Evolutionary conservation across 1,140 invertebrate genomes (phyloP).

Genomic region (Nautilus pompilius): DNA sequence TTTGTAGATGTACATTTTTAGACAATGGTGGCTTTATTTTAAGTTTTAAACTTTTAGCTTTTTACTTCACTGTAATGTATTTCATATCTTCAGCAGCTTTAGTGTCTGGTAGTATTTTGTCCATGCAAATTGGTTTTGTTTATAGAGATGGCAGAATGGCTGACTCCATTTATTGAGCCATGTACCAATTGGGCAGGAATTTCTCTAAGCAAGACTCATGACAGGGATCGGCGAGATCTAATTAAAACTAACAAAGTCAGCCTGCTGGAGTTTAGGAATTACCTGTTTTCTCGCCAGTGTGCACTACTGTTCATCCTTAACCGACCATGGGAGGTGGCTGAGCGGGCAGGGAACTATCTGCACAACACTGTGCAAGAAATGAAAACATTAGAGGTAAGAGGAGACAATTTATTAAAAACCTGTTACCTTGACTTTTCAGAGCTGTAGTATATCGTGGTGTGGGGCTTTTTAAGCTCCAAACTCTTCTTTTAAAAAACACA

Average conservation of each 20-base stretch:
- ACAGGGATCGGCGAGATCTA: slow-evolving; percentile 67
- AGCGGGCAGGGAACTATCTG: slow-evolving; percentile 79
- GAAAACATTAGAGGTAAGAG: slow-evolving; percentile 71
- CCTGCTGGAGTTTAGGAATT: slow-evolving; percentile 87
- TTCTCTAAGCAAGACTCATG: slow-evolving; percentile 67
- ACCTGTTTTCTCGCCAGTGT: slow-evolving; percentile 90
- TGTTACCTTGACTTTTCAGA: too few relatives aligned
- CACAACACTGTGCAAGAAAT: slow-evolving; percentile 80
- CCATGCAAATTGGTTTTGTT: slow-evolving; percentile 42
- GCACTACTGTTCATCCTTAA: slow-evolving; percentile 75
- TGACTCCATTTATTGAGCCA: slow-evolving; percentile 71
- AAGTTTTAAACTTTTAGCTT: too few relatives aligned
- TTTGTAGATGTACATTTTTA: too few relatives aligned
- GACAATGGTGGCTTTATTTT: too few relatives aligned
- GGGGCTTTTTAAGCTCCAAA: too few relatives aligned
- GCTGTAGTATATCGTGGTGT: too few relatives aligned
- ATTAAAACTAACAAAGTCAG: slow-evolving; percentile 69
- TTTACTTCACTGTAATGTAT: too few relatives aligned
- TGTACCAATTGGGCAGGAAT: slow-evolving; percentile 81
- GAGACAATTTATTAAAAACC: too few relatives aligned
- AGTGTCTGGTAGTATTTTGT: too few relatives aligned
- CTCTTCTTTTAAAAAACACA: too few relatives aligned
- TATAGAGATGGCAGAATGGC: slow-evolving; percentile 69
- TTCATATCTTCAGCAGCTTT: too few relatives aligned
- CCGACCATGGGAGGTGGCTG: slow-evolving; percentile 81